phyloP scores from a whole-genome alignment of 1,140 invertebrate species.

The Rhyacophila brunnea region DNA sequence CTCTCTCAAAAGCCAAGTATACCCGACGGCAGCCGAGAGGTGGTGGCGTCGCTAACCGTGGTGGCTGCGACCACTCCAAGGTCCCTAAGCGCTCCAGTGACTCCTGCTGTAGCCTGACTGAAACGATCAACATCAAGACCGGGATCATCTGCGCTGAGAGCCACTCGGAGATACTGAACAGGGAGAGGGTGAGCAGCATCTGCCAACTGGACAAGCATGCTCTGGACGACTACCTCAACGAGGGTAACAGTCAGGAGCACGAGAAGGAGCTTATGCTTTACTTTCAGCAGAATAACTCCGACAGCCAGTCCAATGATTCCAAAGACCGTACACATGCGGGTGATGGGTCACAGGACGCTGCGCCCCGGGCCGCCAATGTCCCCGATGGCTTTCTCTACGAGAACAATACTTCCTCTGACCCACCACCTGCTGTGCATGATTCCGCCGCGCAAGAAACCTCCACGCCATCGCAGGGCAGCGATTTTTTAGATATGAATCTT shows the following conservation, averaged over 20 bases:
- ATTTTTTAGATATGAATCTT: slow-evolving; percentile 50
- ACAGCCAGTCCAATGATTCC: slow-evolving; percentile 32
- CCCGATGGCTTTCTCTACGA: background rate
- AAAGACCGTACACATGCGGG: background rate
- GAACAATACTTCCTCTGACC: background rate
- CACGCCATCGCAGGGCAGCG: slow-evolving; percentile 25
- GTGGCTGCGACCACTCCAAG: slow-evolving; percentile 36
- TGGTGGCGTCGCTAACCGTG: slow-evolving; percentile 15
- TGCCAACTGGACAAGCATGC: slow-evolving; percentile 75
- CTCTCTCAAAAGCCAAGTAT: slow-evolving; percentile 31
- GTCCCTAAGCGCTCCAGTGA: slow-evolving; percentile 36
- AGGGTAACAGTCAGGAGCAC: slow-evolving; percentile 75
- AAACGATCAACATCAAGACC: slow-evolving; percentile 48
- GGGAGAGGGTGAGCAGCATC: slow-evolving; percentile 66
- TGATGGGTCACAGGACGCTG: background rate
- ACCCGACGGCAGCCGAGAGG: slow-evolving; percentile 22
- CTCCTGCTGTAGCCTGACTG: slow-evolving; percentile 46
- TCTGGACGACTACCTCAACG: slow-evolving; percentile 73
- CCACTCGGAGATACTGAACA: slow-evolving; percentile 51
- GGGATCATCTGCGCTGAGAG: slow-evolving; percentile 52
- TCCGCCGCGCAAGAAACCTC: slow-evolving; percentile 1
- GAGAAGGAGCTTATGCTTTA: slow-evolving; percentile 78
- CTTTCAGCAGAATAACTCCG: slow-evolving; percentile 65
- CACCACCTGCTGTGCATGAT: background rate
- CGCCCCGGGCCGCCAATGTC: background rate